Evolutionary conservation across 2,113 vertebrate species (phyloP).

Genomic region (Vicugna pacos): DNA sequence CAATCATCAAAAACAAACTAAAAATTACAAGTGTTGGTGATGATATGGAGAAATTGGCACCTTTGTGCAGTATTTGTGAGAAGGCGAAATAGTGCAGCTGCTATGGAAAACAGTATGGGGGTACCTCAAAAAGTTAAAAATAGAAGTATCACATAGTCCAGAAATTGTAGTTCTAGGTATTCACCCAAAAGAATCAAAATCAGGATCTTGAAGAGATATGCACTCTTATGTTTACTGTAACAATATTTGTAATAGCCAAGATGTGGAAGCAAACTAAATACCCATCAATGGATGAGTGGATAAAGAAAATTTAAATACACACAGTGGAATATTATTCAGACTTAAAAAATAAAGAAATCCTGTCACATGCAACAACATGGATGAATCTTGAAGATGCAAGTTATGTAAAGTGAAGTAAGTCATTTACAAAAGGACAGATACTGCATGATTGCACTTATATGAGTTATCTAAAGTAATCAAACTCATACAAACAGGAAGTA

Average conservation of each 20-base stretch:
- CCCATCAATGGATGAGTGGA: neutral
- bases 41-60: neutral
- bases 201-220: neutral
- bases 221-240: neutral
- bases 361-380: neutral
- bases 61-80: neutral
- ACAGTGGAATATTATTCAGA: neutral
- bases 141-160: neutral
- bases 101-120: neutral
- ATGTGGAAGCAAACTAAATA: neutral
- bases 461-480: neutral
- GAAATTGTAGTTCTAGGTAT: neutral
- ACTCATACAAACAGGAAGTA: neutral
- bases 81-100: neutral
- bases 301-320: neutral
- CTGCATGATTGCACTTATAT: neutral
- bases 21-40: neutral
- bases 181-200: neutral
- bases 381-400: neutral
- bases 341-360: neutral
- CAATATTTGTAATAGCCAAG: neutral
- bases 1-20: neutral
- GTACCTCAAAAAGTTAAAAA: neutral
- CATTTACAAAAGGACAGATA: neutral
- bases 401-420: neutral